Conservation (phyloP, 1,140 invertebrate species). For the Melipona quadrifasciata region DNA sequence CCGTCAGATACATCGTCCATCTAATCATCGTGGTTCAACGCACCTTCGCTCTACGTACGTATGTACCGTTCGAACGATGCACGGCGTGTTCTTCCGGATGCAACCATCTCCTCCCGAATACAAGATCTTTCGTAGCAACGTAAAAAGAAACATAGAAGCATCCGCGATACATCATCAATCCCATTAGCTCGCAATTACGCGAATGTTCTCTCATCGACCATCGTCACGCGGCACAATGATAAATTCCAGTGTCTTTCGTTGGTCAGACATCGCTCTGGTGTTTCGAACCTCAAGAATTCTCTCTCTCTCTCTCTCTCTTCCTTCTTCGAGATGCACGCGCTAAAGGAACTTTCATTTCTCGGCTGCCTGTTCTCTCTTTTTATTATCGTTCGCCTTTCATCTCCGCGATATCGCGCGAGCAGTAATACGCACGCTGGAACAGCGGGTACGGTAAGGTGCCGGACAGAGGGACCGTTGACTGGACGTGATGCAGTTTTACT, state of each 20-base stretch:
- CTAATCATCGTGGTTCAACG: background rate
- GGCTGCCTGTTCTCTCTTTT: conserved; percentile 4
- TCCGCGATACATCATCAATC: conserved; percentile 13
- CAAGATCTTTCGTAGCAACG: background rate
- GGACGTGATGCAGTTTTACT: conserved; percentile 74
- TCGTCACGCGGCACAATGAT: background rate
- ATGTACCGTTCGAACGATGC: background rate
- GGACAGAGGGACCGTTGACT: conserved; percentile 68
- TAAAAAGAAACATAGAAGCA: background rate
- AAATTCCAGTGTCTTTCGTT: conserved; percentile 9
- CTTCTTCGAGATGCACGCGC: background rate
- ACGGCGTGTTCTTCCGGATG: background rate
- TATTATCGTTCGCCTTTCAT: conserved; percentile 37
- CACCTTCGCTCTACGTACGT: background rate
- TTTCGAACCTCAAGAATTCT: conserved; percentile 48
- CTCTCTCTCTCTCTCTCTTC: background rate
- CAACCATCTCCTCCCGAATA: background rate
- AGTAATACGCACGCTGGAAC: conserved; percentile 65
- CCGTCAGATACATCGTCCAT: background rate
- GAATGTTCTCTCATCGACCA: background rate
- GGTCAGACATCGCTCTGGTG: conserved; percentile 32
- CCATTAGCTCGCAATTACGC: conserved; percentile 6
- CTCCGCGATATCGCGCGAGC: conserved; percentile 63
- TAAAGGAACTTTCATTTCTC: conserved; percentile 22
- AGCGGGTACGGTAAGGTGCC: conserved; percentile 59